Base-by-base conservation (phyloP, 2,888 invertebrate species). In the Acleris emargana region DNA sequence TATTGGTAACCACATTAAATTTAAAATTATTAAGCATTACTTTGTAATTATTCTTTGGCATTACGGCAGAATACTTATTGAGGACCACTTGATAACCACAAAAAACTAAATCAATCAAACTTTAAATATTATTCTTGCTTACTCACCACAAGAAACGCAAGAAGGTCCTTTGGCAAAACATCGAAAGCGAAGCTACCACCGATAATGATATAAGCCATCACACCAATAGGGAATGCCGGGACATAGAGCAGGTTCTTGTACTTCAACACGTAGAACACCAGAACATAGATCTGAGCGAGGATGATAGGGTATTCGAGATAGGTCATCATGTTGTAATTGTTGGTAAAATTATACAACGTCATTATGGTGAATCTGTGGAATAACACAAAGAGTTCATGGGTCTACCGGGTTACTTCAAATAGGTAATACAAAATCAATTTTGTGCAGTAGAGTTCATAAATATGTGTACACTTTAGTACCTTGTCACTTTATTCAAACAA, bases 281-380 rank as follows among this genome's bases (percentile, higher is more conserved):
- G 87, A 9, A 96, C 88, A 70, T 95, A 94, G 75, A 97, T 95
- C 90, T 97, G 97, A 2, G 95, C 58, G 64, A 97, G 84, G 71
- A 97, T 94, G 52, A 97, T 94, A 0, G 97, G 97, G 83, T 97
- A 97, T 79, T 97, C 97, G 93, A 97, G 85, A 76, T 97, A 97
- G 0, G 97, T 96, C 71, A 97, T 88, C 11, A 96, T 72, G 13
- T 95, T 94, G 81, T 97, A 97, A 13, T 93, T 93, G 80, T 95
- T 96, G 38, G 94, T 94, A 73, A 93, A 96, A 83, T 97, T 97
- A 86, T 97, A 97, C 28, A 96, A 94, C 62, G 96, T 94, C 93
- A 95, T 96, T 70, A 97, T 94, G 2, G 97, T 94, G 76, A 96
- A 97, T 75, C 97, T 97, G 89, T 75, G 95, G 93, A 74, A 45